Evolutionary conservation across 2,888 invertebrate genomes (phyloP), one percentile per base, ranked within the genome.

Genomic region (Epistrophe grossulariae): DNA sequence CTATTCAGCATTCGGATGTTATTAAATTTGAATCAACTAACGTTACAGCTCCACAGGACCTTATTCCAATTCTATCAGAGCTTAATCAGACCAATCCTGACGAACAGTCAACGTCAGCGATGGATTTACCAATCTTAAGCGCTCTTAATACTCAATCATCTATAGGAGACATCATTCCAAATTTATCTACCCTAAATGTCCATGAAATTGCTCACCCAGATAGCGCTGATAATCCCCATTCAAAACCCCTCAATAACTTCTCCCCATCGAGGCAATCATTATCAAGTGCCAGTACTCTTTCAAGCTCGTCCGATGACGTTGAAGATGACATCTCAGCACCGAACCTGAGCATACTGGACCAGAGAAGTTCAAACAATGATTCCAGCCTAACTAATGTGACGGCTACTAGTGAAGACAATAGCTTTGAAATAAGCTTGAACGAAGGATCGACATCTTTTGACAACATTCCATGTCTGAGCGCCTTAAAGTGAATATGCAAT

Each of bases 321-420:
- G 88, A 88, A 8, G 87, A 89, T 48, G 91, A 90, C 28, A 82
- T 89, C 4, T 91, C 91, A 17, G 88, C 91, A 70, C 92, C 91
- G 10, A 91, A 92, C 87, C 88, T 92, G 50, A 92, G 92, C 76
- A 89, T 91, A 52, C 90, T 91, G 17, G 92, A 92, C 7, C 91
- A 91, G 66, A 90, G 90, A 1, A 91, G 89, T 76, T 92, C 91
- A 10, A 91, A 91, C 81, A 92, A 92, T 77, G 93, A 92, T 84
- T 92, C 92, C 15, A 92, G 92, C 84, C 89, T 92, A 59, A 92
- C 92, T 3, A 92, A 92, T 52, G 92, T 92, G 9, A 93, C 92
- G 3, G 92, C 91, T 31, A 92, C 92, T 10, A 93, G 92, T 78
- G 92, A 92, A 13, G 93, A 92, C 15, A 92, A 92, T 80, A 92